Evolutionary conservation across 2,113 vertebrate genomes (phyloP).

Genomic region (Suricata suricatta): DNA sequence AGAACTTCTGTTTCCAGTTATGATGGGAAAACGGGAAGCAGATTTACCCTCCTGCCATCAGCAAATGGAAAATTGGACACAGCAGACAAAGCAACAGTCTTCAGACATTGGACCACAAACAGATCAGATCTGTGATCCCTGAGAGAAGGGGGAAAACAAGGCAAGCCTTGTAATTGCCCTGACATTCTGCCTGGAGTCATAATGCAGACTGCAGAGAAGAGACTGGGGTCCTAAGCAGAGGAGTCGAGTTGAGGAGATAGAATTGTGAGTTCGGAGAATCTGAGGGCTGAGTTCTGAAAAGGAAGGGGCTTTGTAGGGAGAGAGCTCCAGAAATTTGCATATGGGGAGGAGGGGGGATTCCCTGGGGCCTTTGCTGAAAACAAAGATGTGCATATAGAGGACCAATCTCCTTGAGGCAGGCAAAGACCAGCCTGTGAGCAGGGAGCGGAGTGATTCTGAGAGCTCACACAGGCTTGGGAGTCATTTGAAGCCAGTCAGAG

Average conservation of each 20-base stretch:
- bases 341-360: not conserved
- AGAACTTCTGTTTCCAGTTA: not conserved
- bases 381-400: accelerated
- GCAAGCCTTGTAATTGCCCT: accelerated
- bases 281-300: not conserved
- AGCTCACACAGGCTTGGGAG: not conserved
- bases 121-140: not conserved
- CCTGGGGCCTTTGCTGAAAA: not conserved
- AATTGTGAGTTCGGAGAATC: not conserved
- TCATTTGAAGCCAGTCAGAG: not conserved
- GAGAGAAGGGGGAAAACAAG: not conserved
- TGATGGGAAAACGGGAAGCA: not conserved
- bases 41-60: not conserved
- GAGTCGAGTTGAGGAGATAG: not conserved
- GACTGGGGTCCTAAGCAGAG: not conserved
- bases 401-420: not conserved
- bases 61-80: not conserved
- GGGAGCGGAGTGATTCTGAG: not conserved
- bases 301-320: not conserved
- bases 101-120: not conserved
- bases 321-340: not conserved
- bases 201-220: not conserved
- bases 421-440: not conserved
- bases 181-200: not conserved
- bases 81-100: not conserved